Evolutionary conservation across 2,113 vertebrate species (phyloP), one percentile per base, ranked within the genome.

Genomic region (Desmodus rotundus): DNA sequence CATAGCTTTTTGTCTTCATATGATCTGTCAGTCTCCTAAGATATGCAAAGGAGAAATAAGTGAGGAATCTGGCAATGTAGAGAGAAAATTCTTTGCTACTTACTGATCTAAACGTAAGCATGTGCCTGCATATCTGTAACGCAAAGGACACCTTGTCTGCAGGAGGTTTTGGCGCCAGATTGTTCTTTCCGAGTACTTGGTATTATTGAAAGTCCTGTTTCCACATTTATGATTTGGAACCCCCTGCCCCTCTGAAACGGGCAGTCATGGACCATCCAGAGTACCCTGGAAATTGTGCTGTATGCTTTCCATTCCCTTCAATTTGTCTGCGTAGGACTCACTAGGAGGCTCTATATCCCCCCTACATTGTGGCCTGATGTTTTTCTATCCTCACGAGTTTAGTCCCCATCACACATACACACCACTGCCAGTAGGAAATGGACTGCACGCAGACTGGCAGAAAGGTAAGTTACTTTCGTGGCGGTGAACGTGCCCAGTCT

Each of bases 391-490:
- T 95, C 70, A 68, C 47, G 88, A 68, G 9, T 85, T 58, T 78
- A 80, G 88, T 72, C 33, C 12, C 4, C 72, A 31, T 68, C 52
- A 67, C 52, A 90, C 33, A 92, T 41, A 87, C 4, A 76, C n/a
- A 58, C 78, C 54, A 93, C 3, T 83, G 22, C 54, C 50, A 9
- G 92, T 88, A 68, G 70, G 24, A 82, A 84, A 58, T 17, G 36
- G 6, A 68, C 92, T 88, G 77, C 63, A n/a, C 20, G n/a, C 54
- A 58, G 85, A 96, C 33, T n/a, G 28, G 47, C n/a, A 6, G 13
- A 97, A 97, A 98, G 98, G 98, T 99, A 98, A 98, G 98, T 98
- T 28, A 0, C 0, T 9, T 58, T 68, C 36, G 73, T 14, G 20
- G 0, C 38, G 41, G 47, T n/a, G 94, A 73, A 68, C 24, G 13